Base-by-base conservation (phyloP, 2,113 vertebrate genomes). In the Anoura caudifer region DNA sequence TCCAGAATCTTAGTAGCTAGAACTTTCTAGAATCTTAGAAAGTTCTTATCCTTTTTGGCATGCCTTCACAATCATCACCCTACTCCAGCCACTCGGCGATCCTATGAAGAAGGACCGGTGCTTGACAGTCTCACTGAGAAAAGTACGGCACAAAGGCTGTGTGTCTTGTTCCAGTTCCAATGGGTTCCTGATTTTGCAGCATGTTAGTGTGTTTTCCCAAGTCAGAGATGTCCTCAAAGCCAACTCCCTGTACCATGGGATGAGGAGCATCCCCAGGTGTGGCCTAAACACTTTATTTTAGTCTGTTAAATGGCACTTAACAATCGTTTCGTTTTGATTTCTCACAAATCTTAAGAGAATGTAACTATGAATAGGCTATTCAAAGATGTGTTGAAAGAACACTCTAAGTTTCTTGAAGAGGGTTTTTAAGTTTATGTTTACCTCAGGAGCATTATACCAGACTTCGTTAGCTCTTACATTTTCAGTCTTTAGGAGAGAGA, bases 401-500 rank as follows among this genome's bases (percentile, higher is more conserved):
- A 4, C 10, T 77, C 22, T 4, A 3, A 38, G 28, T 91, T 93
- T 85, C 61, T 50, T 16, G 15, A 77, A 89, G 69, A 94, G 63
- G 22, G 17, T 85, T 59, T 93, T 76, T 65, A 82, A 41, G 45
- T 17, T 2, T 3, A 31, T 65, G 79, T 36, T 83, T 89, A 59
- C 54, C 70, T 76, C 10, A 76, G 52, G 26, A 87, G 36, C 10
- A 52, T 16, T 83, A 52, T 2, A 38, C 1, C 22, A 4, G 24
- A 91, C 20, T 90, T 81, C 45, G 38, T 91, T 81, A 28, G 5
- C 5, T 65, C 9, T 59, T 54, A 9, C 0, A 0, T 93, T 95
- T 92, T 69, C 77, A 73, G 6, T n/a, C 2, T 97, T 94, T 70
- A 75, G 50, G 93, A 97, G 24, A 33, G 69, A 54, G 12, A 31